Evolutionary conservation across 2,888 invertebrate species (phyloP).

Genomic region (Apantesis nais): DNA sequence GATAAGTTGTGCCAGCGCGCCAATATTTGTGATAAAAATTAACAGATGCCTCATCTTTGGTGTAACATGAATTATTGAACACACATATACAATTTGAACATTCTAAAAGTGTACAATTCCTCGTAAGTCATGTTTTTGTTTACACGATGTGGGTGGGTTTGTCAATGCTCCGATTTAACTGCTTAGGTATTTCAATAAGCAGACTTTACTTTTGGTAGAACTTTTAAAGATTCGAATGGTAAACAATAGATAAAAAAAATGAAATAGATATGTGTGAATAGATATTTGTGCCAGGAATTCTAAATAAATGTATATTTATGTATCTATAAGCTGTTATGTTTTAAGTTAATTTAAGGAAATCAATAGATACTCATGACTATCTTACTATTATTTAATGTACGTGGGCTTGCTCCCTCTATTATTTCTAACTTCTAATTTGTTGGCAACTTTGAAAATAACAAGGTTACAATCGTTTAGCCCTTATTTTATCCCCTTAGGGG

Average conservation of each 20-base stretch:
- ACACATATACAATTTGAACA: slow-evolving; percentile 57
- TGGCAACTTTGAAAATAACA: too few relatives aligned
- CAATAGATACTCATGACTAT: too few relatives aligned
- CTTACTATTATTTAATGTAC: too few relatives aligned
- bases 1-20: slow-evolving; percentile 67
- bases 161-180: slow-evolving; percentile 42
- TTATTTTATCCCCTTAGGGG: too few relatives aligned
- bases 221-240: neutral
- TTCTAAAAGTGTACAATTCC: slow-evolving; percentile 44
- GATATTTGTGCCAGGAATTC: neutral
- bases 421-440: too few relatives aligned
- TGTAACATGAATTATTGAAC: slow-evolving; percentile 58
- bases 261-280: neutral
- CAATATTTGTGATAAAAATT: slow-evolving; percentile 79
- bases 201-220: neutral
- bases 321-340: neutral
- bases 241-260: neutral
- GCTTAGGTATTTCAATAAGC: slow-evolving; percentile 12
- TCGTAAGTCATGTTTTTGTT: slow-evolving; percentile 40
- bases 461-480: too few relatives aligned
- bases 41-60: slow-evolving; percentile 67
- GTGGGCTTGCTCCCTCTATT: too few relatives aligned
- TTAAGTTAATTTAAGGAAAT: neutral
- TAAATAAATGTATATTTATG: neutral
- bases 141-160: slow-evolving; percentile 50